Conservation (phyloP, 2,888 invertebrate species). For the Megalurothrips usitatus region DNA sequence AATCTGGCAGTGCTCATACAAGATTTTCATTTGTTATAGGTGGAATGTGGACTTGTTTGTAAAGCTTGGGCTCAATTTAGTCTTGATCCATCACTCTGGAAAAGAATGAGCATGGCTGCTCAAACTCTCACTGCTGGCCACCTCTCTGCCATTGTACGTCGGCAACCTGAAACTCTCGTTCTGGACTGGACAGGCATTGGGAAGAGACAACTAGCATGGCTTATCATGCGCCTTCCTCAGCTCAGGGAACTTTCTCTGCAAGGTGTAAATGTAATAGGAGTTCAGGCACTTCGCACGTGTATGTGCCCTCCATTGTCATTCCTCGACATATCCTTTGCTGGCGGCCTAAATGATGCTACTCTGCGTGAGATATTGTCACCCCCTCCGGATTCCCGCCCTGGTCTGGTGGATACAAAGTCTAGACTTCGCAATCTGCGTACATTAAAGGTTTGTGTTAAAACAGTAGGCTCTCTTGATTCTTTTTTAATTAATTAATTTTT, state of each 20-base stretch:
- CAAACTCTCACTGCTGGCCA: slow-evolving; percentile 67
- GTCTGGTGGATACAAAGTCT: slow-evolving; percentile 66
- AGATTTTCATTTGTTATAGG: background rate
- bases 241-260: slow-evolving; percentile 75
- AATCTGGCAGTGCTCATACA: too few relatives aligned
- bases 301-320: slow-evolving; percentile 72
- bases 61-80: slow-evolving; percentile 83
- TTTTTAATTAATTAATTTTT: background rate
- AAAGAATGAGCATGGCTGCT: slow-evolving; percentile 74
- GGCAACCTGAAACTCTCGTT: slow-evolving; percentile 79
- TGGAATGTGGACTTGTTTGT: slow-evolving; percentile 71
- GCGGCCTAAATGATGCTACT: slow-evolving; percentile 77
- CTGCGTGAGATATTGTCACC: slow-evolving; percentile 81
- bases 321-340: slow-evolving; percentile 81
- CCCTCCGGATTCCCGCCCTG: slow-evolving; percentile 78
- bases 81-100: slow-evolving; percentile 81
- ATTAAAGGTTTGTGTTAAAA: slow-evolving; percentile 49
- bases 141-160: slow-evolving; percentile 75
- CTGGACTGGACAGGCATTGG: slow-evolving; percentile 87
- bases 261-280: slow-evolving; percentile 66
- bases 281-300: slow-evolving; percentile 73
- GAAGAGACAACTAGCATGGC: slow-evolving; percentile 84
- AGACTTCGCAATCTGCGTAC: slow-evolving; percentile 71
- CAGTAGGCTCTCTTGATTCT: too few relatives aligned
- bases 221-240: slow-evolving; percentile 79